A percentile compares a stretch with the other conserved stretches of the same genome.
phyloP scores from a whole-genome alignment of 2,113 vertebrate species.

The Amphiprion percula region DNA sequence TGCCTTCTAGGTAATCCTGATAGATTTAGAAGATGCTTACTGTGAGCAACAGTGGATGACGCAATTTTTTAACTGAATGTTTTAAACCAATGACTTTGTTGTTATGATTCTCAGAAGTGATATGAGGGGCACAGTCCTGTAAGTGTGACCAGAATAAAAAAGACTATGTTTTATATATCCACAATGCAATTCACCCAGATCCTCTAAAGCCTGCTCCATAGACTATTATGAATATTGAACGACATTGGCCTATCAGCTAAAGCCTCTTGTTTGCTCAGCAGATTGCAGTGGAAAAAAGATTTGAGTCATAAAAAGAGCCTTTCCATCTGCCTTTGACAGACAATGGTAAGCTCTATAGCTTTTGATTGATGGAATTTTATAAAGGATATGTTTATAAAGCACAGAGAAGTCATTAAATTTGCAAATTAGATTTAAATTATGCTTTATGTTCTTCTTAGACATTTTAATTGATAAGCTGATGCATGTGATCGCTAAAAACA shows the following conservation, averaged over 20 bases:
- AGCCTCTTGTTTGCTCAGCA: constrained; percentile 66
- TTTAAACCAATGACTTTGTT: no score
- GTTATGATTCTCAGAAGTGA: no score
- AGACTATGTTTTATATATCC: constrained; percentile 17
- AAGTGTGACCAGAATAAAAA: background rate
- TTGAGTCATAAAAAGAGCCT: constrained; percentile 38
- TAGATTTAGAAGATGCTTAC: no score
- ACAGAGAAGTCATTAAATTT: constrained; percentile 9
- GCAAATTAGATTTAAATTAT: constrained; percentile 18
- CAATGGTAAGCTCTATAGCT: constrained; percentile 21
- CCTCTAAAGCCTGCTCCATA: constrained; percentile 58
- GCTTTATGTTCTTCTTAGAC: background rate
- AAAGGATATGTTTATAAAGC: constrained; percentile 20
- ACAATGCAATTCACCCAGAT: constrained; percentile 43
- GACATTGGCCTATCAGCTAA: constrained; percentile 23
- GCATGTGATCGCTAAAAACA: background rate
- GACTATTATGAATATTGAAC: constrained; percentile 66
- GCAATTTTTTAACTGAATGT: no score
- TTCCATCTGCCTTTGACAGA: constrained; percentile 27
- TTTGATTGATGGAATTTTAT: constrained; percentile 24
- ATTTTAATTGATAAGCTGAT: background rate
- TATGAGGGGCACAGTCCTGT: background rate
- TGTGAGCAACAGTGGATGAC: no score
- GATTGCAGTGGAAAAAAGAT: constrained; percentile 54
- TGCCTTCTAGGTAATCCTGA: no score